Evolutionary conservation across 2,888 invertebrate genomes (phyloP).

Genomic region (Idaea biselata): DNA sequence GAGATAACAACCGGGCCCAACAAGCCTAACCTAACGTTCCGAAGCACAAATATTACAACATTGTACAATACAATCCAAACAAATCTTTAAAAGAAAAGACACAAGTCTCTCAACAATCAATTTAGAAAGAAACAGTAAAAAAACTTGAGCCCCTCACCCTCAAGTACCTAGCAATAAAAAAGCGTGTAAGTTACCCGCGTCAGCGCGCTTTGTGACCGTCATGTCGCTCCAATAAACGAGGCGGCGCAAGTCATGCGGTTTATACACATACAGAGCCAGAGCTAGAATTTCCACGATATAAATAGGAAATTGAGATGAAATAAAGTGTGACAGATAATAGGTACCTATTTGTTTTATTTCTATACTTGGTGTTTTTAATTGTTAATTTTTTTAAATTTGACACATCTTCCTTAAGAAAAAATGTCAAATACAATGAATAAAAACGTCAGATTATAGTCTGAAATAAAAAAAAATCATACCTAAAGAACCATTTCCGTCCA

Average conservation of each 20-base stretch:
- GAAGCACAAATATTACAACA: too few species aligned
- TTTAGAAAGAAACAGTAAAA: neutral
- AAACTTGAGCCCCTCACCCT: neutral
- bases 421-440: too few species aligned
- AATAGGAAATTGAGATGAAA: neutral
- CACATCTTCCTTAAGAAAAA: too few species aligned
- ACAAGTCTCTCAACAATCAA: neutral
- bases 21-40: too few species aligned
- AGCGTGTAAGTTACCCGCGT: slow-evolving; percentile 23
- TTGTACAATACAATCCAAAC: neutral
- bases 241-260: slow-evolving; percentile 57
- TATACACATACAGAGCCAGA: neutral
- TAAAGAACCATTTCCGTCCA: too few species aligned
- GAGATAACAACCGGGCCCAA: too few species aligned
- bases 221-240: slow-evolving; percentile 67
- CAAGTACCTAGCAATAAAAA: slow-evolving; percentile 25
- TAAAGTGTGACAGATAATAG: too few species aligned
- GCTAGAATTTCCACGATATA: neutral
- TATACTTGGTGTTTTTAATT: too few species aligned
- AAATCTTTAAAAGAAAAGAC: neutral
- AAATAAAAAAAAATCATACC: too few species aligned
- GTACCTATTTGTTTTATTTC: too few species aligned
- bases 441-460: too few species aligned
- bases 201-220: slow-evolving; percentile 65
- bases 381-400: too few species aligned